phyloP scores from a whole-genome alignment of 2,888 invertebrate genomes.

The Himalopsyche tibetana region DNA sequence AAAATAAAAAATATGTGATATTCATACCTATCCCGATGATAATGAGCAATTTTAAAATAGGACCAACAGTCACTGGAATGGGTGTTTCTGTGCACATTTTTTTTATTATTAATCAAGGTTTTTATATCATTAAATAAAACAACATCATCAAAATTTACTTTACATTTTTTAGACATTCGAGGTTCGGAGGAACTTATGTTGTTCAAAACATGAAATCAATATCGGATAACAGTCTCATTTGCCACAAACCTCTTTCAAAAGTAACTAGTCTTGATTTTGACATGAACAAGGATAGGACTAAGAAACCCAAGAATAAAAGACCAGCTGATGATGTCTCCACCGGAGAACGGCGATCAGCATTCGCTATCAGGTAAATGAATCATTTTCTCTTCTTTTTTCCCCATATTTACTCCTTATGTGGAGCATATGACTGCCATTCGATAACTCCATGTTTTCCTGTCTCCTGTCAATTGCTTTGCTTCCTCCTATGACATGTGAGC shows the following conservation, averaged over 20 bases:
- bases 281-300: constrained; percentile 81
- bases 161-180: constrained; percentile 83
- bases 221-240: constrained; percentile 91
- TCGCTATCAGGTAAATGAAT: constrained; percentile 82
- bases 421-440: too few relatives aligned
- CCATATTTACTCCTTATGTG: too few relatives aligned
- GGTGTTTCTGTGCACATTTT: too few relatives aligned
- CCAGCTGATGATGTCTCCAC: constrained; percentile 80
- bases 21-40: too few relatives aligned
- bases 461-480: too few relatives aligned
- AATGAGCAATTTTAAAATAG: too few relatives aligned
- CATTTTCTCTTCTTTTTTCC: background rate
- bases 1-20: too few relatives aligned
- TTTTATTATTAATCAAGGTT: too few relatives aligned
- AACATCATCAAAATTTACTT: constrained; percentile 2
- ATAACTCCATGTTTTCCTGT: too few relatives aligned
- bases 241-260: constrained; percentile 89
- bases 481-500: too few relatives aligned
- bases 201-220: constrained; percentile 96
- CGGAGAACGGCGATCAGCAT: constrained; percentile 87
- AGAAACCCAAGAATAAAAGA: constrained; percentile 86
- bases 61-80: too few relatives aligned
- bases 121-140: background rate
- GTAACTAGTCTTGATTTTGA: constrained; percentile 88
- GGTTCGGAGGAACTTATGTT: constrained; percentile 95